Evolutionary conservation across 2,797 vertebrate species (phyloP), one percentile per base, ranked within the genome.

Genomic region (Syndactyla subalaris): DNA sequence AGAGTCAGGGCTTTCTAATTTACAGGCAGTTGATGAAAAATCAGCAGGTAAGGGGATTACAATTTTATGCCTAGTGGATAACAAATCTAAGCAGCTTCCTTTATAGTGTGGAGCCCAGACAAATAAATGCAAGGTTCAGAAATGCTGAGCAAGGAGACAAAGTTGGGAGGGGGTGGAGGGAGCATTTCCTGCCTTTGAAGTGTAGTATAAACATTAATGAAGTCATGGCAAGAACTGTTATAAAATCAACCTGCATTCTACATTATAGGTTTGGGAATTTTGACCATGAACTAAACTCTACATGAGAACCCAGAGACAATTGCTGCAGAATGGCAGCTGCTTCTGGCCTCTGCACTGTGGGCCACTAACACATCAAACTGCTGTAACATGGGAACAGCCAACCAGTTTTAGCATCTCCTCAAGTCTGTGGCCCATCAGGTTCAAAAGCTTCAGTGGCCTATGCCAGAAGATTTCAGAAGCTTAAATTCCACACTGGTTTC

Each of bases 1-100:
- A 89, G 71, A 94, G 77, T 67, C 71, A 77, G 62, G 71, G 74
- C 36, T 77, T 93, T 65, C 86, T 71, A 62, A 77, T 87, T 79
- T 46, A 95, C n/a, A 80, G 65, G 55, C 38, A 96, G 58, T 7
- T 82, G 88, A 93, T 66, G 85, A 88, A 88, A 86, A 93, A 82
- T 77, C 96, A 95, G 95, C 90, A 97, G 94, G 95, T 95, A 95
- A 96, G 63, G 83, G 68, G 94, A 96, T 97, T 97, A 92, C 74
- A 90, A 90, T 80, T 90, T 95, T 95, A 91, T 95, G 94, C 89
- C 61, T 51, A 67, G 71, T 52, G 88, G 85, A 96, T 92, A 95
- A 97, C 95, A 96, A 82, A 91, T 85, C 62, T 95, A 96, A 96
- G 92, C 79, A 82, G 95, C 88, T 96, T 95, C 54, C 70, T 67